Conservation (phyloP, 1,140 invertebrate genomes). For the Drosophila persimilis region DNA sequence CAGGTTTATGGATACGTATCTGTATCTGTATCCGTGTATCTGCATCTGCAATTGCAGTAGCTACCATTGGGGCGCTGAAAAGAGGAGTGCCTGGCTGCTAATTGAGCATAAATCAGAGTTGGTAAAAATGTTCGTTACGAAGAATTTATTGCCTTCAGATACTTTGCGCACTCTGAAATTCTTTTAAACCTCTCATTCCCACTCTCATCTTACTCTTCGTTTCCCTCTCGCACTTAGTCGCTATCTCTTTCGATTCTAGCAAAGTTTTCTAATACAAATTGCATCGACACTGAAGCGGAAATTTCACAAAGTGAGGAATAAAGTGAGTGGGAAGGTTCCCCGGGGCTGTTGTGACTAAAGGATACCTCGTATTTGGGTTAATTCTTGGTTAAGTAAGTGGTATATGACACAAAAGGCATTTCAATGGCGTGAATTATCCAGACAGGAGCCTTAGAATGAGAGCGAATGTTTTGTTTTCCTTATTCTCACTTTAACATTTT, state of each 20-base stretch:
- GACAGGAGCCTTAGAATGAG: too few relatives aligned
- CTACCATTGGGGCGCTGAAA: background rate
- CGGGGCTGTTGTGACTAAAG: background rate
- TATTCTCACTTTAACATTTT: too few relatives aligned
- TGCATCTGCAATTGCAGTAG: slow-evolving; percentile 9
- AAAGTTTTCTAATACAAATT: slow-evolving; percentile 76
- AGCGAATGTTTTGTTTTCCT: too few relatives aligned
- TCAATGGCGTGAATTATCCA: too few relatives aligned
- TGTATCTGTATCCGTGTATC: slow-evolving; percentile 20
- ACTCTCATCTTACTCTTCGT: background rate
- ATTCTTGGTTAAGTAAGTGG: too few relatives aligned
- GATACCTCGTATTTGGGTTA: background rate
- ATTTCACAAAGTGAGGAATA: slow-evolving; percentile 37
- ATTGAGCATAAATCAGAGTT: slow-evolving; percentile 76
- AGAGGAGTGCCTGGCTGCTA: slow-evolving; percentile 39
- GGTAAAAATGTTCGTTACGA: slow-evolving; percentile 51
- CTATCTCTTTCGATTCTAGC: slow-evolving; percentile 25
- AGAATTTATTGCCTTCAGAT: slow-evolving; percentile 68
- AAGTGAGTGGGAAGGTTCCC: background rate
- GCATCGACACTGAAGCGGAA: slow-evolving; percentile 78
- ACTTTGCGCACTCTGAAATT: slow-evolving; percentile 58
- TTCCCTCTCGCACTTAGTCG: too few relatives aligned
- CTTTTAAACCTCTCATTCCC: slow-evolving; percentile 28
- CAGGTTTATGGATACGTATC: slow-evolving; percentile 57
- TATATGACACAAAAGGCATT: too few relatives aligned